Evolutionary conservation across 2,888 invertebrate species (phyloP).

Genomic region (Cremastinae sp.): DNA sequence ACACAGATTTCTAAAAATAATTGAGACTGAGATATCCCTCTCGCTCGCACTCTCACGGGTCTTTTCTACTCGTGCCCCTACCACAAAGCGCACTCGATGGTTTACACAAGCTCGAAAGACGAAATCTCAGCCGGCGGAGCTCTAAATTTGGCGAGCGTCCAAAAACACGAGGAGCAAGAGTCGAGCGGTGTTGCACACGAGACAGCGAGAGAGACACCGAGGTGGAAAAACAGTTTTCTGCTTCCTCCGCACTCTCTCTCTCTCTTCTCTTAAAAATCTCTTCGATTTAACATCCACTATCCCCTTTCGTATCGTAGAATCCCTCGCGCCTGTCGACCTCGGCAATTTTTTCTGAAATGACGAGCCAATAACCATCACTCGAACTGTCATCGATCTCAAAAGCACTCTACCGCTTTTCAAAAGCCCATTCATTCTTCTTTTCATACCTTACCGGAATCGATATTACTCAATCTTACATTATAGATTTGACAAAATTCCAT

Average conservation of each 20-base stretch:
- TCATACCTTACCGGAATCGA: too few species aligned
- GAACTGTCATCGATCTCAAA: conserved; percentile 1
- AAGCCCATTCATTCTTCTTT: too few species aligned
- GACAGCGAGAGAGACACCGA: conserved; percentile 30
- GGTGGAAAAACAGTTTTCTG: conserved; percentile 23
- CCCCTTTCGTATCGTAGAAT: conserved; percentile 47
- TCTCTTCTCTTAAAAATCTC: neutral
- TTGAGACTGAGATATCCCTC: conserved; percentile 40
- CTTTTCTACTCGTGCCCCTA: conserved; percentile 5
- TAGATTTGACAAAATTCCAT: too few species aligned
- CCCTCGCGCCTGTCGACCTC: conserved; percentile 13
- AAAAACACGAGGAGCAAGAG: conserved; percentile 60
- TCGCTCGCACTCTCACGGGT: neutral
- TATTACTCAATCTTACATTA: too few species aligned
- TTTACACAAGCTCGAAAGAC: conserved; percentile 31
- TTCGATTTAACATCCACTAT: conserved; percentile 39
- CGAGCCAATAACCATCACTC: conserved; percentile 7
- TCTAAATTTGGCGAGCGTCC: conserved; percentile 59
- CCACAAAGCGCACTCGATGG: conserved; percentile 21
- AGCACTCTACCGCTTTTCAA: neutral
- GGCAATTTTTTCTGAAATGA: neutral
- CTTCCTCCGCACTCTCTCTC: neutral
- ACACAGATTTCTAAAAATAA: conserved; percentile 64
- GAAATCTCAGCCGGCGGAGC: conserved; percentile 35
- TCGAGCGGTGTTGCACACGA: conserved; percentile 44